A percentile compares a stretch with the other conserved stretches of the same genome.
These are phyloP conservation scores for Trichopoda pennipes DNA, from an alignment of 2,888 invertebrate genomes.

Conservation along the genomic window DNA sequence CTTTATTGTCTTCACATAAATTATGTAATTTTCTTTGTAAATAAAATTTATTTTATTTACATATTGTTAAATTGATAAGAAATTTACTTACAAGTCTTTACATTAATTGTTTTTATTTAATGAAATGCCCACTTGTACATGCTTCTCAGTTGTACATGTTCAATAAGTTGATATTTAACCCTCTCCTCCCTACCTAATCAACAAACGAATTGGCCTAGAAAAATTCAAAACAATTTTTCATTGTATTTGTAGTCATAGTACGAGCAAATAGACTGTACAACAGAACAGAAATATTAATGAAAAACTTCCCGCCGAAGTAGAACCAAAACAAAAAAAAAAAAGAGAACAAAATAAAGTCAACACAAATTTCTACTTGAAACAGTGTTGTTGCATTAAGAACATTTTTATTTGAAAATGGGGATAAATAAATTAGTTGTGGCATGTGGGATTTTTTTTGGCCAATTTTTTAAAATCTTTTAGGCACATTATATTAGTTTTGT, in stretches of 20 bases:
- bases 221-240: constrained; percentile 36
- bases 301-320: constrained; percentile 65
- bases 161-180: constrained; percentile 24
- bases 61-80: neutral
- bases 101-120: neutral
- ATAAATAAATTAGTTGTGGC: too few relatives aligned
- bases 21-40: too few relatives aligned
- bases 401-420: too few relatives aligned
- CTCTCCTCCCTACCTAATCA: neutral
- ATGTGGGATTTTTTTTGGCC: too few relatives aligned
- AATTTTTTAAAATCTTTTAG: too few relatives aligned
- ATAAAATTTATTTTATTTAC: too few relatives aligned
- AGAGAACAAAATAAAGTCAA: constrained; percentile 2
- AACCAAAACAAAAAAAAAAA: constrained; percentile 41
- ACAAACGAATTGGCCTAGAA: constrained; percentile 1
- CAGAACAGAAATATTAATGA: constrained; percentile 51
- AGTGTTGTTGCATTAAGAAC: too few relatives aligned
- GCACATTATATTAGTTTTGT: too few relatives aligned
- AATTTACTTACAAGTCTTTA: neutral
- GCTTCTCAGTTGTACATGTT: constrained; percentile 13
- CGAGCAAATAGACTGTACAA: constrained; percentile 45
- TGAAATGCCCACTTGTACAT: neutral
- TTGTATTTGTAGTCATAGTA: constrained; percentile 20
- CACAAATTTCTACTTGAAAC: constrained; percentile 12
- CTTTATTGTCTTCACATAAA: too few relatives aligned